Base-by-base conservation (phyloP, 92 coral and sea anemone genomes). In the Chrysogorgia sp. region DNA sequence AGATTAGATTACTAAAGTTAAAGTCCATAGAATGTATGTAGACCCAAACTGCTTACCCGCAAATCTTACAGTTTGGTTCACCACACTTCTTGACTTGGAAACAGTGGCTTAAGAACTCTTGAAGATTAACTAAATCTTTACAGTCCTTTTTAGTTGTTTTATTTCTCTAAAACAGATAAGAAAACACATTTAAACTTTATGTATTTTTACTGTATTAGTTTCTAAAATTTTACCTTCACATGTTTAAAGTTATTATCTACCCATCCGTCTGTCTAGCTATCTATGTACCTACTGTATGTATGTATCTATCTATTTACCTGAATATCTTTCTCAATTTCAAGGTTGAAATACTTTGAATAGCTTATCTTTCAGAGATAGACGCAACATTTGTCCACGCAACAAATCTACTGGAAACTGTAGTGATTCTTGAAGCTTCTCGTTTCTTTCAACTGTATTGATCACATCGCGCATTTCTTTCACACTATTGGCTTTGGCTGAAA, bases 21-120 rank as follows among this genome's bases (percentile, higher is more conserved):
- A 43, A 8, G 9, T 43, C 50, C 10, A 17, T 8, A 8, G 21
- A 3, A 52, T 20, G 17, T 23, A 52, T 52, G 26, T 52, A 23
- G 59, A 23, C 26, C 3, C 7, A 5, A 7, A 52, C 43, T 33
- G 19, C 24, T 31, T 64, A 64, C 71, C 71, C 12, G 19, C 71
- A 81, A 25, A 71, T 57, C 10, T 23, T 62, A 50, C 82, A 76
- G 59, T 59, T 32, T 5, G 28, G 34, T 15, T 23, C 35, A 60
- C 82, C 82, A 76, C 82, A 61, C 35, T 61, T 76, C 71, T 59
- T 37, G 19, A 76, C 47, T 55, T 61, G 45, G 26, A 76, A 76
- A 45, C 70, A 60, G 61, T 76, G 60, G 40, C 60, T 64, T 0
- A 64, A 48, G 34, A 34, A 64, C 7, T 32, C 29, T n/a, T 33